Conservation (phyloP, 2,797 vertebrate genomes). For the Acanthopagrus latus region DNA sequence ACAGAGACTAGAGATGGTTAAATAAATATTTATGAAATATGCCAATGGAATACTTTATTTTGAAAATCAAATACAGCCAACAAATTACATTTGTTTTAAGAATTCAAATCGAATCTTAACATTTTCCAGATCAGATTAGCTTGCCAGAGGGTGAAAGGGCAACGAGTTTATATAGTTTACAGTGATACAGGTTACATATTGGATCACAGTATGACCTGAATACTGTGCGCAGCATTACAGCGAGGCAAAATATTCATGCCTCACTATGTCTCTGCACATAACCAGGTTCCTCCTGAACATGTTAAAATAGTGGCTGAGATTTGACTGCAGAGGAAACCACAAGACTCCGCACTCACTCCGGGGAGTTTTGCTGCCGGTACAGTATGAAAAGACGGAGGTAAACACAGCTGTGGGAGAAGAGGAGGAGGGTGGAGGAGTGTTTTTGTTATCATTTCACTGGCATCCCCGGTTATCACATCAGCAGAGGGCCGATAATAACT, state of each 20-base stretch:
- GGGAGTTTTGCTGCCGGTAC: conserved; percentile 15
- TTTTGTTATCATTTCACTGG: not conserved
- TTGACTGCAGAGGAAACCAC: conserved; percentile 1
- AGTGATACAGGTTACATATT: not conserved
- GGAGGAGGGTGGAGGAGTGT: not conserved
- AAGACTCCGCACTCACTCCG: conserved; percentile 1
- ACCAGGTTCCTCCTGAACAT: conserved; percentile 5
- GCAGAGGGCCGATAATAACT: not conserved
- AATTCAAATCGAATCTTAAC: not conserved
- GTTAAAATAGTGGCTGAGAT: conserved; percentile 17
- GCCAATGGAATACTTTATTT: not conserved
- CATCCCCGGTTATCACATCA: not conserved
- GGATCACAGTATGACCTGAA: not conserved
- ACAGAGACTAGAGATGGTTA: not conserved
- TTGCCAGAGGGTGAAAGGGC: not conserved
- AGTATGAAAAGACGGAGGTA: conserved; percentile 16
- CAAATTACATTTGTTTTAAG: not conserved
- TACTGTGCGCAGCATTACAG: not conserved
- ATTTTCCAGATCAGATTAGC: not conserved
- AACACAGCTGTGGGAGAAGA: not conserved
- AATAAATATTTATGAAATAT: conserved; percentile 7
- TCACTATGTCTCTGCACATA: not conserved
- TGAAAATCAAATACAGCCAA: not conserved
- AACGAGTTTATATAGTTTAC: not conserved
- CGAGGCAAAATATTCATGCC: not conserved